Conservation (phyloP, 64 coral and sea anemone species). For the Pocillopora damicornis region DNA sequence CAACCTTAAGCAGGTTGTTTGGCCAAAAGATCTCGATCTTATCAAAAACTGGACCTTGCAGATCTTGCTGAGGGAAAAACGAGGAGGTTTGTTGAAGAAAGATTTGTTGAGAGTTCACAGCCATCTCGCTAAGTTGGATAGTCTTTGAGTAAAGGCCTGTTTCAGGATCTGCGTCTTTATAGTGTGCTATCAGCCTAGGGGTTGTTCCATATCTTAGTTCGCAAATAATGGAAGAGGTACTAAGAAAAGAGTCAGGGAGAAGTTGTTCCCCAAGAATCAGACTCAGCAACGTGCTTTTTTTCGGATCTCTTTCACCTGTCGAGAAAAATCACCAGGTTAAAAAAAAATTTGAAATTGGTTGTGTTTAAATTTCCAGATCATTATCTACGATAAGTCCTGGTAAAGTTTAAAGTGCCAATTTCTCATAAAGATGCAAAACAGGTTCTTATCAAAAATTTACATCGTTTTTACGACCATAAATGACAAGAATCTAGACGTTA, state of each 20-base stretch:
- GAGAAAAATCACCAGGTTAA: not conserved
- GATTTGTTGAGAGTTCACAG: not conserved
- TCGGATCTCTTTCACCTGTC: conserved; percentile 23
- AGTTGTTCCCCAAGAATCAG: conserved; percentile 47
- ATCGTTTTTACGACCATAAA: no score
- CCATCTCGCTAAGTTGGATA: not conserved
- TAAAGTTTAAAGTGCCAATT: no score
- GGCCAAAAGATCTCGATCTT: conserved; percentile 62
- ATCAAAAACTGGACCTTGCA: conserved; percentile 7
- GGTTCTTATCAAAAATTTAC: no score
- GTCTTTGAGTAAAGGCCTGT: conserved; percentile 27
- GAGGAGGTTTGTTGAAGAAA: conserved; percentile 37
- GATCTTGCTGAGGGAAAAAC: conserved; percentile 20
- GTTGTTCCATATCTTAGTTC: conserved; percentile 33
- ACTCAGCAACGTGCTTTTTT: conserved; percentile 51
- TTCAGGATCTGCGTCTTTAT: conserved; percentile 29
- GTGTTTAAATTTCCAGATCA: no score
- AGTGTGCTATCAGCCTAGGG: conserved; percentile 9
- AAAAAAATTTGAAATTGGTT: no score
- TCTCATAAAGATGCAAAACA: no score
- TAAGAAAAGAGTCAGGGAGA: conserved; percentile 16
- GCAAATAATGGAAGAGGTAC: conserved; percentile 48
- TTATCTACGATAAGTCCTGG: no score
- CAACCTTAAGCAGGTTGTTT: conserved; percentile 11
- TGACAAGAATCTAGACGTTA: no score